These are phyloP conservation scores for Barnardius zonarius DNA, from an alignment of 2,113 vertebrate species.

Conservation along the genomic window DNA sequence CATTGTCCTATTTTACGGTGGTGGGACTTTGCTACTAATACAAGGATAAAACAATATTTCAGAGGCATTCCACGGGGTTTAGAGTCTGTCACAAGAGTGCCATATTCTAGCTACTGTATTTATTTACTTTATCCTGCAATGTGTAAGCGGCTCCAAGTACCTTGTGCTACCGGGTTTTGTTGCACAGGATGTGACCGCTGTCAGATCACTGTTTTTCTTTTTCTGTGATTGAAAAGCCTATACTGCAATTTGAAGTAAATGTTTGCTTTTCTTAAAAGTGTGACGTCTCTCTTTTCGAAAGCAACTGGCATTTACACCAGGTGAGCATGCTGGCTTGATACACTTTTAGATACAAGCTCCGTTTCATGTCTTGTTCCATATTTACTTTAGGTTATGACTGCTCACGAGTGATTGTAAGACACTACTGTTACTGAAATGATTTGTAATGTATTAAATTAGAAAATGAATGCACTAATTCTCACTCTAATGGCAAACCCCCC, in stretches of 20 bases:
- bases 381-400: neutral
- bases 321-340: neutral
- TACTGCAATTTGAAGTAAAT: constrained; percentile 81
- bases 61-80: constrained; percentile 74
- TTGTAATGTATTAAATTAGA: neutral
- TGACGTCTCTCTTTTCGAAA: constrained; percentile 32
- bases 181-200: constrained; percentile 80
- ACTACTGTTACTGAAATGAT: neutral
- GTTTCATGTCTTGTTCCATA: neutral
- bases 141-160: constrained; percentile 68
- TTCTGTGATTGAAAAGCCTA: constrained; percentile 81
- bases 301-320: neutral
- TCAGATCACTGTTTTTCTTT: constrained; percentile 73
- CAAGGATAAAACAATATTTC: constrained; percentile 66
- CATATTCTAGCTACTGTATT: constrained; percentile 76
- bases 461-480: neutral
- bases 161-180: constrained; percentile 66
- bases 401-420: neutral
- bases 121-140: constrained; percentile 73
- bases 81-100: constrained; percentile 71
- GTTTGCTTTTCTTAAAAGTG: constrained; percentile 77
- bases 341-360: neutral
- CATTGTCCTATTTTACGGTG: constrained; percentile 77
- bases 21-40: constrained; percentile 80
- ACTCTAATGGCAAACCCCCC: neutral